Conservation (phyloP, 2,888 invertebrate species). For the Fragum fragum region DNA sequence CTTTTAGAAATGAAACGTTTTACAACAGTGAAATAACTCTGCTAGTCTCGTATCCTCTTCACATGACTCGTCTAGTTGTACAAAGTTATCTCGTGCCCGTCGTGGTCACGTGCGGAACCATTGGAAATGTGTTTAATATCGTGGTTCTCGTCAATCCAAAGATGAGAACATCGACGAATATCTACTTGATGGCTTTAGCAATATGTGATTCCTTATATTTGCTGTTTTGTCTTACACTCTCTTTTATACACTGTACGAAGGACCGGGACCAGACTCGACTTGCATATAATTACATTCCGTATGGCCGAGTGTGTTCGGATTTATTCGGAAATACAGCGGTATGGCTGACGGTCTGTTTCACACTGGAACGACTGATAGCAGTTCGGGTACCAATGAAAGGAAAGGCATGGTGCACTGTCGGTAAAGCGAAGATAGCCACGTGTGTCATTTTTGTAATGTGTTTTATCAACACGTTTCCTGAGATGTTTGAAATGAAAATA, state of each 20-base stretch:
- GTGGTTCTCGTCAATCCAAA: constrained; percentile 82
- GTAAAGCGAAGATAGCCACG: constrained; percentile 91
- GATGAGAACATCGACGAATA: constrained; percentile 86
- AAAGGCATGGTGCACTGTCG: constrained; percentile 89
- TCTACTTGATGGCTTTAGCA: constrained; percentile 91
- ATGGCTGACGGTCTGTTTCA: constrained; percentile 92
- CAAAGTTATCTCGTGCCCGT: constrained; percentile 80
- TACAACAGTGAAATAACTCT: constrained; percentile 9
- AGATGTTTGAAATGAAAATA: constrained; percentile 89
- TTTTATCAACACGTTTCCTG: constrained; percentile 89
- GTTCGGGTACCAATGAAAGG: constrained; percentile 92
- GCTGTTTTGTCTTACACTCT: constrained; percentile 90
- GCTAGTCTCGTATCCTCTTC: constrained; percentile 42
- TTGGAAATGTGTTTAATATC: constrained; percentile 84
- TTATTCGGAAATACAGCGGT: constrained; percentile 91
- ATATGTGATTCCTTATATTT: constrained; percentile 91
- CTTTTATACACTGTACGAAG: constrained; percentile 89
- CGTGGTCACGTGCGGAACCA: constrained; percentile 80
- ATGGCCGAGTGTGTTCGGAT: constrained; percentile 90
- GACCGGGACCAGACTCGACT: constrained; percentile 88
- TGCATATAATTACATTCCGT: constrained; percentile 88
- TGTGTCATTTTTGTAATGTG: constrained; percentile 89
- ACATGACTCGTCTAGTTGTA: constrained; percentile 76
- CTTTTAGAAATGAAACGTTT: neutral
- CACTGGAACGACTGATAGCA: constrained; percentile 92